These are phyloP conservation scores for Galagoides demidoff DNA, from an alignment of 2,797 vertebrate species.

Conservation along the genomic window DNA sequence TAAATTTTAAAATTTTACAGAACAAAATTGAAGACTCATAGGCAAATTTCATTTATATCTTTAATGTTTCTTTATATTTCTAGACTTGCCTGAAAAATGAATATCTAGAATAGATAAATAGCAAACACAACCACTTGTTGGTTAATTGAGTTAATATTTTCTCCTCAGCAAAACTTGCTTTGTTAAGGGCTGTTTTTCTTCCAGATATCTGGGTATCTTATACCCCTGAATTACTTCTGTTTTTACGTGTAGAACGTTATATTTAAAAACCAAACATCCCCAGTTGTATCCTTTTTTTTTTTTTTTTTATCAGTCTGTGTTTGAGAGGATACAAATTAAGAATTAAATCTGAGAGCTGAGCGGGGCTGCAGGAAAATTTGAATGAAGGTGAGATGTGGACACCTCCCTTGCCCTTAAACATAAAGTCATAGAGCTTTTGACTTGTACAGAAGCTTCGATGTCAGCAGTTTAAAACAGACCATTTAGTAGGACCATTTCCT, in stretches of 20 bases:
- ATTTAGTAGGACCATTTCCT: background rate
- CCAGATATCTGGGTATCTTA: background rate
- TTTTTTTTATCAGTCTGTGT: background rate
- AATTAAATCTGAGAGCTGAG: background rate
- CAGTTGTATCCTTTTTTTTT: background rate
- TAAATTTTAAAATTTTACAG: background rate
- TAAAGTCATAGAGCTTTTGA: background rate
- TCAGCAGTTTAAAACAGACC: background rate
- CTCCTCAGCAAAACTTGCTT: background rate
- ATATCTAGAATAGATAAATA: background rate
- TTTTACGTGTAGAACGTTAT: background rate
- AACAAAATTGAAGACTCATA: background rate
- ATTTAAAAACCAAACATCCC: background rate
- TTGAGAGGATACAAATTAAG: background rate
- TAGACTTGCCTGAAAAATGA: background rate
- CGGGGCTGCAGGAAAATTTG: background rate
- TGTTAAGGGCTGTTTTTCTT: constrained; percentile 1
- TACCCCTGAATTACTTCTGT: background rate
- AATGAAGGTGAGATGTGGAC: background rate
- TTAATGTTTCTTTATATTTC: constrained; percentile 31
- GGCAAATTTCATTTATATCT: background rate
- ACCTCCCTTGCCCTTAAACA: background rate
- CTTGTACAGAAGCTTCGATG: background rate
- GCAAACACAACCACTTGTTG: background rate
- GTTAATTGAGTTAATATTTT: background rate